These are phyloP conservation scores for Diarsia brunnea DNA, from an alignment of 2,888 invertebrate genomes.

Conservation along the genomic window DNA sequence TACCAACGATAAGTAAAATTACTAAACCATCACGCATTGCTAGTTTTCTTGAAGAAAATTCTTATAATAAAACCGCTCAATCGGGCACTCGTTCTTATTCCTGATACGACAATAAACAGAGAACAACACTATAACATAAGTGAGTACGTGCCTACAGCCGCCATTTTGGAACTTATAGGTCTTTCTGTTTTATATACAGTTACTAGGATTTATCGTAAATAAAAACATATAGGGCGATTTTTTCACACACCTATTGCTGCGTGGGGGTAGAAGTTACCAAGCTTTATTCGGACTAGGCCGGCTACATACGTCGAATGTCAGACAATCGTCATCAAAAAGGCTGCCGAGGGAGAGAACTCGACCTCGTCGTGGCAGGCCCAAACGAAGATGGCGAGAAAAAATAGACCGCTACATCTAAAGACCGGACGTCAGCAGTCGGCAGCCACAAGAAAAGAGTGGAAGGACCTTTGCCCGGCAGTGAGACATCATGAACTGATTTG, in stretches of 20 bases:
- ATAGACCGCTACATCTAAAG: neutral
- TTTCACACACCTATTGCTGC: conserved; percentile 44
- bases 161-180: conserved; percentile 45
- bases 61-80: conserved; percentile 47
- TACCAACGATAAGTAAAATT: conserved; percentile 24
- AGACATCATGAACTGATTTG: neutral
- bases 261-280: neutral
- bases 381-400: neutral
- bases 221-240: conserved; percentile 48
- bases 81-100: conserved; percentile 46
- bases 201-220: conserved; percentile 58
- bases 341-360: neutral
- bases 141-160: conserved; percentile 54
- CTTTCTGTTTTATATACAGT: conserved; percentile 38
- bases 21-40: conserved; percentile 35
- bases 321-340: neutral
- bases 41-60: conserved; percentile 39
- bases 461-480: neutral
- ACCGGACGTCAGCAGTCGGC: neutral
- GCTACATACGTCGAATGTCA: neutral
- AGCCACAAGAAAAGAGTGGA: neutral
- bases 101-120: conserved; percentile 49
- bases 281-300: neutral
- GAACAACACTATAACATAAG: conserved; percentile 55
- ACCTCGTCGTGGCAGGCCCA: neutral